Evolutionary conservation across 2,797 vertebrate species (phyloP), one percentile per base, ranked within the genome.

Genomic region (Argentina silus): DNA sequence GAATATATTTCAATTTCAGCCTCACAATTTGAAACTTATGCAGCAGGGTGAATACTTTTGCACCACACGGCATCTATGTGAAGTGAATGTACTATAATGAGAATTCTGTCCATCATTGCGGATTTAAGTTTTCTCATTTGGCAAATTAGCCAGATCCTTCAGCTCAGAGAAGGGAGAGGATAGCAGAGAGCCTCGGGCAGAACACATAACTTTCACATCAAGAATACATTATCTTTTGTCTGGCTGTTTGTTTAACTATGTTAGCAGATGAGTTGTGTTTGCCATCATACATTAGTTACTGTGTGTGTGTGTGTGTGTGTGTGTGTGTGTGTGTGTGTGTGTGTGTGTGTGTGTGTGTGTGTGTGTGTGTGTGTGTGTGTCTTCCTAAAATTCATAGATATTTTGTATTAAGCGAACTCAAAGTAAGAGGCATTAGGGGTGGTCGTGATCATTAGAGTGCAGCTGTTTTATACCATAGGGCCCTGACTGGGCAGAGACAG

Each of bases 151-250:
- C 76, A 75, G 72, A 79, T 78, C 12, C n/a, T 80, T 74, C 47
- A 70, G 67, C 73, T 23, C 67, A 71, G 68, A 74, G 47, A 61
- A 48, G 81, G 74, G 72, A 78, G 72, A 74, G 45, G 36, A 36
- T 36, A 36, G 27, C 27, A 36, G 27, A 76, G 43, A 77, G 77
- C 85, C 76, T 57, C 62, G 81, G 81, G 86, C 79, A 36, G 59
- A 85, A 80, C 76, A 70, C 61, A 72, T 75, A 88, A 73, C 83
- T 87, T 78, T 80, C 79, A 87, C 86, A 77, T 11, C 0, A 44
- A 72, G 72, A 86, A 77, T 86, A 67, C 74, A 81, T 85, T 85
- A 80, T 73, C 76, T 78, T 74, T 73, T 80, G 72, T 71, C 70
- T 69, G 61, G 44, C 56, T 61, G 19, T 15, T 21, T 2, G 43